A percentile compares a stretch with the other conserved stretches of the same genome.
phyloP scores from a whole-genome alignment of 1,140 invertebrate species.

The Drosophila littoralis region DNA sequence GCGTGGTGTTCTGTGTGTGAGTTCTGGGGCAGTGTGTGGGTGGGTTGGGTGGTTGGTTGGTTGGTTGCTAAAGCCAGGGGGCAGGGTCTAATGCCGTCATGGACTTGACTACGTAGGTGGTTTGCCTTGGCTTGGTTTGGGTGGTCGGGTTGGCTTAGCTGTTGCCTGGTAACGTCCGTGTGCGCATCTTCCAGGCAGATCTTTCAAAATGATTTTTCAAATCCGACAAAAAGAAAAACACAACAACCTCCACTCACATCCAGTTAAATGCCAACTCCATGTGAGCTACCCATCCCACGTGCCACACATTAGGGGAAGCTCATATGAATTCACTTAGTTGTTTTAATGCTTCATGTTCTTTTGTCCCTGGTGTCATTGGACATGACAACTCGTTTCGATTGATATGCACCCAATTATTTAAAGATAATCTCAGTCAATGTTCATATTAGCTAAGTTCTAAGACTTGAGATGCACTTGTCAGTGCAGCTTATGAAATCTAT shows the following conservation, averaged over 20 bases:
- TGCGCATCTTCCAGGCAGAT: neutral
- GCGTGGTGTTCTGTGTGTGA: too few species aligned
- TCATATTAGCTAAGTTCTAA: too few species aligned
- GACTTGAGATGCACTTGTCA: too few species aligned
- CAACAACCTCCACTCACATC: conserved; percentile 1
- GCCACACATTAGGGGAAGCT: neutral
- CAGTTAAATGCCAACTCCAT: neutral
- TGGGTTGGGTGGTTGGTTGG: too few species aligned
- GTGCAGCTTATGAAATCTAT: too few species aligned
- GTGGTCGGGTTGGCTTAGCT: neutral
- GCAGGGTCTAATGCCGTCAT: conserved; percentile 15
- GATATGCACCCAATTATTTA: too few species aligned
- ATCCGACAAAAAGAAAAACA: conserved; percentile 12
- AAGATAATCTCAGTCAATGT: too few species aligned
- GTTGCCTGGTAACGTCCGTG: conserved; percentile 34
- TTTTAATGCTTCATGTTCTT: neutral
- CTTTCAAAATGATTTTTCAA: conserved; percentile 28
- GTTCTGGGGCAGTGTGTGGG: too few species aligned
- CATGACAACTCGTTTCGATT: neutral
- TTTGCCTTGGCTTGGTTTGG: neutral
- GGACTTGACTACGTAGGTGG: conserved; percentile 18
- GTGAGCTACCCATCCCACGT: neutral
- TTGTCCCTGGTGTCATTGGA: conserved; percentile 4
- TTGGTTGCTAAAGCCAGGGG: neutral
- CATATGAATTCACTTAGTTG: conserved; percentile 22